Percentiles rank a stretch among this genome's conserved stretches.
Conservation (phyloP, 2,888 invertebrate species). For the Anthoptus insignis region DNA sequence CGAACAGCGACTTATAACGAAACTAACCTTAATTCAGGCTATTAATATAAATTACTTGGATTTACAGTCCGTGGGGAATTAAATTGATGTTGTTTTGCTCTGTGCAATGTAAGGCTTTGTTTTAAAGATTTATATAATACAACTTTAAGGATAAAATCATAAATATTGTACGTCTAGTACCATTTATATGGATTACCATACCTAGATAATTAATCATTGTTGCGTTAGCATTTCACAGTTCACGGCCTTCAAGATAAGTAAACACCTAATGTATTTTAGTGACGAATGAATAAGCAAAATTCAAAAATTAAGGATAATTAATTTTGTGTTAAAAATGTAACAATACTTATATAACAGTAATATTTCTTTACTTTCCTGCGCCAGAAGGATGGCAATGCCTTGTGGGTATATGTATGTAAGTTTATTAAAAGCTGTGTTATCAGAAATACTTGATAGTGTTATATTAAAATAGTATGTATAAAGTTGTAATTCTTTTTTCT, state of each 20-base stretch:
- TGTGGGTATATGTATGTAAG: too few relatives aligned
- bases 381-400: too few relatives aligned
- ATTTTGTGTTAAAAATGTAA: neutral
- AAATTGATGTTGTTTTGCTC: conserved; percentile 74
- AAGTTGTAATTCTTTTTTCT: too few relatives aligned
- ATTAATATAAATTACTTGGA: conserved; percentile 84
- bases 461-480: too few relatives aligned
- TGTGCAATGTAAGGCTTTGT: conserved; percentile 63
- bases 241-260: conserved; percentile 3
- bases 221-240: neutral
- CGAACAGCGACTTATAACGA: conserved; percentile 68
- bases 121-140: conserved; percentile 17
- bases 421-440: too few relatives aligned
- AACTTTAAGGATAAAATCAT: neutral
- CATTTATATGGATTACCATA: neutral
- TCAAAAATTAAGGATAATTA: neutral
- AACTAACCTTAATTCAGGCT: conserved; percentile 77
- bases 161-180: conserved; percentile 1
- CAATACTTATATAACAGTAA: neutral
- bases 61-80: conserved; percentile 78
- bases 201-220: conserved; percentile 2
- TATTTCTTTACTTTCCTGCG: too few relatives aligned
- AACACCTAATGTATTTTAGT: neutral
- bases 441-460: too few relatives aligned
- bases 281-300: neutral